A percentile compares a stretch with the other conserved stretches of the same genome.
Conservation (phyloP, 2,797 vertebrate genomes). For the Pachyuromys duprasi region DNA sequence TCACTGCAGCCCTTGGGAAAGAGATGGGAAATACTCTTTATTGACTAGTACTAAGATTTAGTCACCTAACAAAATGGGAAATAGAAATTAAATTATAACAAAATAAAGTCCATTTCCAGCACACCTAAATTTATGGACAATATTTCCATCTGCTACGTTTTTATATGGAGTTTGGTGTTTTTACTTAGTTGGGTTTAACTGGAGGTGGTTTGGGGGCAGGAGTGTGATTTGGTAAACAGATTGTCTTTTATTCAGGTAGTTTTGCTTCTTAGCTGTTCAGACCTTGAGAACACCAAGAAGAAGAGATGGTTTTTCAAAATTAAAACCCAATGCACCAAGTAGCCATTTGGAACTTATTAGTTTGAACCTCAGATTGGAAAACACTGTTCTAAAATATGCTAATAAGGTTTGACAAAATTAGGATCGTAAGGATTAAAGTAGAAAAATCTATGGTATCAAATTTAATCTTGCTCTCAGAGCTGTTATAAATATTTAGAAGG, state of each 20-base stretch:
- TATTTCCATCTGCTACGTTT: background rate
- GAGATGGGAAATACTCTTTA: constrained; percentile 13
- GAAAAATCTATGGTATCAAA: constrained; percentile 25
- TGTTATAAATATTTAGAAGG: constrained; percentile 24
- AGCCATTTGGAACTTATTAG: background rate
- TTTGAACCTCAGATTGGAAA: background rate
- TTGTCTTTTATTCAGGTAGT: background rate
- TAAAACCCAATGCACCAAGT: background rate
- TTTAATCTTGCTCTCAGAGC: constrained; percentile 32
- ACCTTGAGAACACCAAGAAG: background rate
- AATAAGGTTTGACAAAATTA: constrained; percentile 26
- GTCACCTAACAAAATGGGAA: constrained; percentile 2
- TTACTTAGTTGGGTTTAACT: background rate
- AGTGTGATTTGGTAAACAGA: constrained; percentile 2
- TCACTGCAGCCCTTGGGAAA: background rate
- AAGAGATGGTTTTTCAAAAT: background rate
- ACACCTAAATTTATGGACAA: background rate
- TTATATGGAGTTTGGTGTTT: constrained; percentile 15
- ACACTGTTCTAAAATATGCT: constrained; percentile 3
- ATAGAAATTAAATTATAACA: constrained; percentile 23
- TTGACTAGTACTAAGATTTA: constrained; percentile 37
- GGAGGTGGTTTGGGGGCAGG: background rate
- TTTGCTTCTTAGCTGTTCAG: background rate
- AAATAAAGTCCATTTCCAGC: constrained; percentile 36
- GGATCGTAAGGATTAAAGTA: constrained; percentile 17